phyloP scores from a whole-genome alignment of 2,797 vertebrate species.

The Coracias cyanogaster region DNA sequence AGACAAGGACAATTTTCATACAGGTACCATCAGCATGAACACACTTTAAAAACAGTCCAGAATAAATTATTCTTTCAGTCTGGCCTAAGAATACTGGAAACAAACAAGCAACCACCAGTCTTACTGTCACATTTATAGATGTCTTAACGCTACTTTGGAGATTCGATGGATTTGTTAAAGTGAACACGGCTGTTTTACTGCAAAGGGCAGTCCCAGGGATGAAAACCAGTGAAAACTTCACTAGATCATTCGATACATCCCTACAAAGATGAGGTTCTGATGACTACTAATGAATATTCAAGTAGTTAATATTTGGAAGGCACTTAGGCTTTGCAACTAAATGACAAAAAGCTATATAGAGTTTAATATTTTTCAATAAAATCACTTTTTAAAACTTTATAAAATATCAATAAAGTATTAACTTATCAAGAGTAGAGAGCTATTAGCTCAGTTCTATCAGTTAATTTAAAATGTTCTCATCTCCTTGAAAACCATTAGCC shows the following conservation, averaged over 20 bases:
- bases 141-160: background rate
- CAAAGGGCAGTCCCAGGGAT: background rate
- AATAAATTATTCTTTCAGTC: background rate
- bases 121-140: background rate
- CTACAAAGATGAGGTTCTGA: background rate
- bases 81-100: no score
- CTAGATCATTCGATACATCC: background rate
- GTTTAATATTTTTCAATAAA: background rate
- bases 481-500: constrained; percentile 12
- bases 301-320: background rate
- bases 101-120: background rate
- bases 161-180: background rate
- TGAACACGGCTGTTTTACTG: background rate
- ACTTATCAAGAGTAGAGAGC: background rate
- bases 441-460: background rate
- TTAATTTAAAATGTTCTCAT: constrained; percentile 16
- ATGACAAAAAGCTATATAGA: background rate
- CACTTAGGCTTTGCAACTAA: background rate
- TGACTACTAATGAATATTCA: background rate
- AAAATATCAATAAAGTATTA: background rate
- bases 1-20: background rate
- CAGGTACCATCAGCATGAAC: background rate
- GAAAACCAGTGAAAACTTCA: background rate
- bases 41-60: background rate
- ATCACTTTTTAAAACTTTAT: constrained; percentile 4